Evolutionary conservation across 2,888 invertebrate genomes (phyloP), one percentile per base, ranked within the genome.

Genomic region (Lasioglossum villosulum): DNA sequence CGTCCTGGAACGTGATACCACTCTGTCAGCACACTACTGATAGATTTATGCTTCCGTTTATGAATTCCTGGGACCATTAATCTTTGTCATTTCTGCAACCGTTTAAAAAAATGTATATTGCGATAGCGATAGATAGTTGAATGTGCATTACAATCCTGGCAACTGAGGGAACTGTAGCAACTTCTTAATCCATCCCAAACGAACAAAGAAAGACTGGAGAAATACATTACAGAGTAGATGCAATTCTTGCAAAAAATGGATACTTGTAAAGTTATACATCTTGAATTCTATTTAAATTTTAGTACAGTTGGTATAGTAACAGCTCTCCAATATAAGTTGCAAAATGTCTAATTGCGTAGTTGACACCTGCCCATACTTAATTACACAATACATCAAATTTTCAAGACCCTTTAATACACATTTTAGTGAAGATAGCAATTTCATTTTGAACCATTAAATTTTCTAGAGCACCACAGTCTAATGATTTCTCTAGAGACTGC

Each of bases 1-100:
- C 12, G 68, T 68, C 37, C 34, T 68, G 68, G 19, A 23, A 68
- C 34, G 37, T 23, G 68, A 68, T 68, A 68, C 68, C 68, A 68
- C 19, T 68, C 37, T 37, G 68, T 68, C 68, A 68, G 68, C 37
- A 23, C 37, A 68, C 34, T 37, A 68, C 66, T 68, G 68, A 23
- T 37, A 37, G 42, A 39, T 75, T 75, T 37, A 34, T n/a, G 37
- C 59, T 14, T 56, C n/a, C 74, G 39, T 56, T 27, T 34, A 56
- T 27, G 68, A 75, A 37, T 59, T 8, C 37, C 8, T n/a, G 16
- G 39, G 16, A 30, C 74, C 34, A 37, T 68, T 68, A n/a, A 56
- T 56, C 39, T 27, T 75, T 42, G 27, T 63, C 39, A 39, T 19
- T 42, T 34, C 16, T 34, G 66, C 8, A 19, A 34, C 19, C 34